Evolutionary conservation across 1,140 invertebrate species (phyloP).

Genomic region (Ostrea denselamellosa): DNA sequence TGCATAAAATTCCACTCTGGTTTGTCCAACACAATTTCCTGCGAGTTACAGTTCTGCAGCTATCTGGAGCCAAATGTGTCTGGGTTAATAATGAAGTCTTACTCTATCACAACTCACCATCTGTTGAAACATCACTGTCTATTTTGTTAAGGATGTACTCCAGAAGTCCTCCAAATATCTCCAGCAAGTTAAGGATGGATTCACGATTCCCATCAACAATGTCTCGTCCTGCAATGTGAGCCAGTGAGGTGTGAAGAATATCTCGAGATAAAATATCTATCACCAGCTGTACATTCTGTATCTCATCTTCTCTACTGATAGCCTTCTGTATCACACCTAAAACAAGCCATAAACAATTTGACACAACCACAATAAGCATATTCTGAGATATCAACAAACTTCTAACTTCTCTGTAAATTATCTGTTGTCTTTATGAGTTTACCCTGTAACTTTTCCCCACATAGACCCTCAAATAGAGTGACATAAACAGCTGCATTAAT

Average conservation of each 20-base stretch:
- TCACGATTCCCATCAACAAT: slow-evolving; percentile 71
- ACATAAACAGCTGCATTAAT: slow-evolving; percentile 73
- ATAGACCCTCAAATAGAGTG: slow-evolving; percentile 75
- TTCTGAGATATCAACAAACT: neutral
- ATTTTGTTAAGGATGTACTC: slow-evolving; percentile 77
- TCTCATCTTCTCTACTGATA: slow-evolving; percentile 74
- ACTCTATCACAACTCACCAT: slow-evolving; percentile 50
- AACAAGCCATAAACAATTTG: slow-evolving; percentile 26
- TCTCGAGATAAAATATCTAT: slow-evolving; percentile 76
- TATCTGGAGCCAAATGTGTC: neutral
- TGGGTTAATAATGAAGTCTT: neutral
- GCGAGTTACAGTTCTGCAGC: neutral
- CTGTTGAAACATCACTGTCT: slow-evolving; percentile 71
- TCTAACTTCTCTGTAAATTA: neutral
- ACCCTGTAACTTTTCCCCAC: slow-evolving; percentile 75
- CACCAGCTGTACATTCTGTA: slow-evolving; percentile 77
- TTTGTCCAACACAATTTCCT: neutral
- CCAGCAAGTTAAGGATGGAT: slow-evolving; percentile 74
- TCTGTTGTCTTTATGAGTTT: neutral
- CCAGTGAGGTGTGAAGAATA: slow-evolving; percentile 76
- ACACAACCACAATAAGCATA: neutral
- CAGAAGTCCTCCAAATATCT: slow-evolving; percentile 75
- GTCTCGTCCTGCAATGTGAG: slow-evolving; percentile 75
- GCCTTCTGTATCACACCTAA: slow-evolving; percentile 72
- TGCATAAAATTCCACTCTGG: no score